Evolutionary conservation across 92 coral and sea anemone genomes (phyloP).

Genomic region (Hydrozoanthus gracilis): DNA sequence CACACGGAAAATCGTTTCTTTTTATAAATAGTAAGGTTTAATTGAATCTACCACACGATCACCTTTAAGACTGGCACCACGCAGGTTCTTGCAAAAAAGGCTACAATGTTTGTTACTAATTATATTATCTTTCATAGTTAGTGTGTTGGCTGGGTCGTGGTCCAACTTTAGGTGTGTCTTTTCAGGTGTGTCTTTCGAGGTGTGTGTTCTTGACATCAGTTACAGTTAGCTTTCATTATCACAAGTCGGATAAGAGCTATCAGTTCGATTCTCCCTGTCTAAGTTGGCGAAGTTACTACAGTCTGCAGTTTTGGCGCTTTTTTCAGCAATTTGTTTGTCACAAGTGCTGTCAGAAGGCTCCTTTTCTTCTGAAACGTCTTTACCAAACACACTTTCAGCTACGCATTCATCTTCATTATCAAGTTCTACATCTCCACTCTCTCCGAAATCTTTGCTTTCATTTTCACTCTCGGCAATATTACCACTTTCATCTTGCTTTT

Average conservation of each 20-base stretch:
- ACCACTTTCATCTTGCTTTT: not conserved
- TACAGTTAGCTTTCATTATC: not conserved
- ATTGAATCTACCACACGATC: not conserved
- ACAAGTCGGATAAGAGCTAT: not conserved
- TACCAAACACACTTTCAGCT: not conserved
- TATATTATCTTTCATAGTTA: not conserved
- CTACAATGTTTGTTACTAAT: not conserved
- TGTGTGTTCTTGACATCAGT: not conserved
- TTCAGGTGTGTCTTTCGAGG: not conserved
- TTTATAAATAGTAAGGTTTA: not conserved
- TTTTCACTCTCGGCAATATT: not conserved
- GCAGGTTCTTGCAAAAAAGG: not conserved
- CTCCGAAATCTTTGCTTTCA: not conserved
- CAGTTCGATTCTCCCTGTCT: conserved; percentile 2
- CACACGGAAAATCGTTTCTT: not conserved
- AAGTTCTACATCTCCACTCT: not conserved
- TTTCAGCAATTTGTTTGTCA: not conserved
- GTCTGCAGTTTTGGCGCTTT: not conserved
- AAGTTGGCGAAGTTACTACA: not conserved
- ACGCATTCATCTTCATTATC: not conserved
- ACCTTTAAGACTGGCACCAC: not conserved
- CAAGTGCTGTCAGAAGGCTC: not conserved
- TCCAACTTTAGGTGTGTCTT: not conserved
- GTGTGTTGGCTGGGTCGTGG: not conserved
- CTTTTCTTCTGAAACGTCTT: not conserved